These are phyloP conservation scores for Origma solitaria DNA, from an alignment of 2,113 vertebrate genomes.

Conservation along the genomic window DNA sequence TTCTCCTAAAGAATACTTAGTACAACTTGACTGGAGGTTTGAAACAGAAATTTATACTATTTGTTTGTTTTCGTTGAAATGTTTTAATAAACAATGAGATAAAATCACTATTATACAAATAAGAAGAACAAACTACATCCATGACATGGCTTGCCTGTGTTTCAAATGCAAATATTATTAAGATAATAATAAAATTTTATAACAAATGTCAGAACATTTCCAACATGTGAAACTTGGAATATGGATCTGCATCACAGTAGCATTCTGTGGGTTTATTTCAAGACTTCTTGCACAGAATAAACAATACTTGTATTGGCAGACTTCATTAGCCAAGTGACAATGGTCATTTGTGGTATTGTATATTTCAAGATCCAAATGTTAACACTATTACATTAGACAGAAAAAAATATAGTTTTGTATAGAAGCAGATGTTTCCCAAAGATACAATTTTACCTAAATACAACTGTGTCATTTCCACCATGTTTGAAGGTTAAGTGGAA, in stretches of 20 bases:
- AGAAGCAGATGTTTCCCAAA: slow-evolving; percentile 22
- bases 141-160: background rate
- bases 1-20: background rate
- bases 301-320: background rate
- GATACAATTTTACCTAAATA: slow-evolving; percentile 9
- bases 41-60: background rate
- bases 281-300: background rate
- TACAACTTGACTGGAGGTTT: background rate
- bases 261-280: background rate
- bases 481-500: slow-evolving; percentile 35
- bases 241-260: background rate
- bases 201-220: background rate
- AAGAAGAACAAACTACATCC: background rate
- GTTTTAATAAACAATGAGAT: background rate
- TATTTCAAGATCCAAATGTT: background rate
- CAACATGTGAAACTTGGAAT: background rate
- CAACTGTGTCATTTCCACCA: background rate
- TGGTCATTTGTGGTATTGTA: background rate
- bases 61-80: background rate
- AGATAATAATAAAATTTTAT: background rate
- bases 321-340: background rate
- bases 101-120: background rate
- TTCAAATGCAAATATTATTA: background rate
- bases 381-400: background rate
- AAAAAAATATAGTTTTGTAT: background rate